Conservation (phyloP, 1,140 invertebrate genomes). For the Vanessa tameamea region DNA sequence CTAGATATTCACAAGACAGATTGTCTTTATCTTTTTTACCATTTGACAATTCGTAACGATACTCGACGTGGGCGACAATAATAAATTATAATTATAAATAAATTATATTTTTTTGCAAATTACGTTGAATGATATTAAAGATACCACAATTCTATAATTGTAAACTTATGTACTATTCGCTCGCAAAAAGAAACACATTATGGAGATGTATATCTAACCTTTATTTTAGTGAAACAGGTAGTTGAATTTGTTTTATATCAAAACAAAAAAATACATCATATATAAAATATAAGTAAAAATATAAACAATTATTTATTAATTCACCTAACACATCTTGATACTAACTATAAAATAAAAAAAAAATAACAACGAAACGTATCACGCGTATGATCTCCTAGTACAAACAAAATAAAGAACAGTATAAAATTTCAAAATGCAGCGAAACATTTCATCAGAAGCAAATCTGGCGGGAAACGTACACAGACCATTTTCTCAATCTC, state of each 20-base stretch:
- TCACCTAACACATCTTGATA: background rate
- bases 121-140: no score
- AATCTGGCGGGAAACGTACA: slow-evolving; percentile 19
- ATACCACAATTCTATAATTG: no score
- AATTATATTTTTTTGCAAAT: no score
- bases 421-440: slow-evolving; percentile 1
- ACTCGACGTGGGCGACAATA: no score
- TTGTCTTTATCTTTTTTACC: background rate
- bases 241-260: no score
- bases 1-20: background rate
- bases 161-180: no score
- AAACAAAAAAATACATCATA: background rate
- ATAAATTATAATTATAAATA: no score
- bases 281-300: background rate
- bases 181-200: no score
- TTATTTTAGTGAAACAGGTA: no score
- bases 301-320: background rate
- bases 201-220: no score
- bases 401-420: background rate
- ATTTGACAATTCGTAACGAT: no score
- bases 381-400: background rate
- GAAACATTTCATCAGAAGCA: slow-evolving; percentile 7
- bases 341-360: background rate
- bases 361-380: background rate
- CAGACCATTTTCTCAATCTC: slow-evolving; percentile 22